Percentiles rank a stretch among this genome's conserved stretches.
Evolutionary conservation across 2,113 vertebrate genomes (phyloP).

Genomic region (Spea multiplicata): DNA sequence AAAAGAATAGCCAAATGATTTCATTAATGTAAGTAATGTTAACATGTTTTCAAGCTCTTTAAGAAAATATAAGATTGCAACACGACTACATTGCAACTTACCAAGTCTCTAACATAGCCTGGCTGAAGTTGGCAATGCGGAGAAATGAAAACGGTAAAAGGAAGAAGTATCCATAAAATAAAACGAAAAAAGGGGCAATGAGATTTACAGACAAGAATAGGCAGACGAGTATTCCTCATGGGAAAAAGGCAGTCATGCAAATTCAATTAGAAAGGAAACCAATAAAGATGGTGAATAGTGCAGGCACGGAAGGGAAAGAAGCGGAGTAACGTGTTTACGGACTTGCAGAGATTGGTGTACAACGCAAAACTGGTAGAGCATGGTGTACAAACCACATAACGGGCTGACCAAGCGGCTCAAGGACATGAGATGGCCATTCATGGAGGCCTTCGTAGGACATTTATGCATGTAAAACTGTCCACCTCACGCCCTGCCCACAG

Average conservation of each 20-base stretch:
- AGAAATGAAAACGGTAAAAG: constrained; percentile 61
- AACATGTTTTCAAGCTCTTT: too few species aligned
- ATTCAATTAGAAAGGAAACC: constrained; percentile 56
- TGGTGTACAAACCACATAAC: neutral
- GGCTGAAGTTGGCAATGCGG: constrained; percentile 84
- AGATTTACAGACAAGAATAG: constrained; percentile 62
- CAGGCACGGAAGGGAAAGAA: neutral
- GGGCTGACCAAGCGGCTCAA: neutral
- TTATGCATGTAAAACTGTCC: too few species aligned
- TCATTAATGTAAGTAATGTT: too few species aligned
- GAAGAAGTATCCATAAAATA: constrained; percentile 49
- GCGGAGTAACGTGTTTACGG: neutral
- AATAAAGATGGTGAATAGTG: constrained; percentile 9
- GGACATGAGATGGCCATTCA: neutral
- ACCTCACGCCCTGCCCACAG: neutral
- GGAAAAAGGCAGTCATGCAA: constrained; percentile 63
- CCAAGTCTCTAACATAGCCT: constrained; percentile 98
- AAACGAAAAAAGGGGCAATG: constrained; percentile 66
- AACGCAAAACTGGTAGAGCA: neutral
- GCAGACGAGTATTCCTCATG: too few species aligned
- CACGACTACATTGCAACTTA: constrained; percentile 74
- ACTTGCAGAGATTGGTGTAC: neutral
- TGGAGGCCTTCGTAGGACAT: too few species aligned
- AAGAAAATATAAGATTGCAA: too few species aligned
- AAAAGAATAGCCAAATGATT: too few species aligned